Conservation (phyloP, 2,113 vertebrate species). For the Pteropus alecto region DNA sequence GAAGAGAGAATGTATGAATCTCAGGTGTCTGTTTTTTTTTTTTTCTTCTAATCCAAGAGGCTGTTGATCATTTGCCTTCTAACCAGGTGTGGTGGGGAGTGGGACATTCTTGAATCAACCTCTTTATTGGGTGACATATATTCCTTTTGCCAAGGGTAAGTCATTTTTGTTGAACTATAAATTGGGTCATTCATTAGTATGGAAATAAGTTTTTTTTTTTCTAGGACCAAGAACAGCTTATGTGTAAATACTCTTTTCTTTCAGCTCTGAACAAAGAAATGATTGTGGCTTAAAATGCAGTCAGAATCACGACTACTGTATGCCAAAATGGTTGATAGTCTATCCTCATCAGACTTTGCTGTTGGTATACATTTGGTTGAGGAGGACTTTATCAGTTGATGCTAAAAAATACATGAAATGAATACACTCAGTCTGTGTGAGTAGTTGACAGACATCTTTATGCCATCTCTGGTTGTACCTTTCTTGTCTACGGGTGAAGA, state of each 20-base stretch:
- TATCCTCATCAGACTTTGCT: background rate
- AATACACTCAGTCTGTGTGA: background rate
- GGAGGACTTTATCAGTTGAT: background rate
- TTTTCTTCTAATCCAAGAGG: background rate
- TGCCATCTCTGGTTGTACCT: background rate
- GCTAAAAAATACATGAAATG: background rate
- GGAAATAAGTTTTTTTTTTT: conserved; percentile 59
- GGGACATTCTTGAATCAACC: conserved; percentile 39
- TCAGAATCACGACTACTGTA: background rate
- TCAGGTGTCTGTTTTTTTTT: background rate
- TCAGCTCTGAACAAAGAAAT: conserved; percentile 59
- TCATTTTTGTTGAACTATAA: conserved; percentile 67
- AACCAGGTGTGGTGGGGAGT: conserved; percentile 16
- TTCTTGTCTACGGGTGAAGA: background rate
- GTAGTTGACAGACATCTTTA: background rate
- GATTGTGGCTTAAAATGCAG: conserved; percentile 50
- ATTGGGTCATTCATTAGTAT: conserved; percentile 67
- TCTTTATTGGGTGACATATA: conserved; percentile 63
- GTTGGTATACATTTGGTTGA: background rate
- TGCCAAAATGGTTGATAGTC: conserved; percentile 37
- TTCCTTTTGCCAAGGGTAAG: conserved; percentile 59
- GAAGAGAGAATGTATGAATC: background rate
- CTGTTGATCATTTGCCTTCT: conserved; percentile 44
- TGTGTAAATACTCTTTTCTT: conserved; percentile 59
- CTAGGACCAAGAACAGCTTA: conserved; percentile 41